These are phyloP conservation scores for Myoxocephalus aenaeus DNA, from an alignment of 2,797 vertebrate genomes.

Conservation along the genomic window DNA sequence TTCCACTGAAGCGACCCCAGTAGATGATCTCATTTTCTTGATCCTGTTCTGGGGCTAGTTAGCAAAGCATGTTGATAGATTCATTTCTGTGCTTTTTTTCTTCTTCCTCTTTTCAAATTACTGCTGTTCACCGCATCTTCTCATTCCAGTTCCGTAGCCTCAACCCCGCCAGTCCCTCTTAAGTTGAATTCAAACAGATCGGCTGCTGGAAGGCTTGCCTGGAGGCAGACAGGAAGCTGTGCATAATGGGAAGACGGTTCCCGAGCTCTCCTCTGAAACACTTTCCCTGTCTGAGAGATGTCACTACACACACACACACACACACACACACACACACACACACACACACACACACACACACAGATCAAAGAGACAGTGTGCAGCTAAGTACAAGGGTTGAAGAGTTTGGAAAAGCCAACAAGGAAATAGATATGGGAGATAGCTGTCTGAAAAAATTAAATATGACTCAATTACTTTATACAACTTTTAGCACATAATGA, in stretches of 20 bases:
- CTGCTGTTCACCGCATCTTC: slow-evolving; percentile 17
- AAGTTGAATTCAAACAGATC: slow-evolving; percentile 57
- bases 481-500: slow-evolving; percentile 18
- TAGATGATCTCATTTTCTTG: slow-evolving; percentile 19
- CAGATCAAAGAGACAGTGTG: slow-evolving; percentile 48
- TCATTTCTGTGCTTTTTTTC: slow-evolving; percentile 19
- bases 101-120: slow-evolving; percentile 13
- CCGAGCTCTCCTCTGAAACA: slow-evolving; percentile 54
- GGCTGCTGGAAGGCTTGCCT: slow-evolving; percentile 60
- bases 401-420: slow-evolving; percentile 34
- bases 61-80: slow-evolving; percentile 25
- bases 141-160: slow-evolving; percentile 19
- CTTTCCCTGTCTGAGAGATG: slow-evolving; percentile 52
- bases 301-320: slow-evolving; percentile 7
- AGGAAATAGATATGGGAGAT: slow-evolving; percentile 25
- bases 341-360: slow-evolving; percentile 18
- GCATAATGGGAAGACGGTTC: slow-evolving; percentile 54
- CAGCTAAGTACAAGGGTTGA: slow-evolving; percentile 38
- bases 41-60: slow-evolving; percentile 28
- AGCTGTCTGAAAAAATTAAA: slow-evolving; percentile 7
- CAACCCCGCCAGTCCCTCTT: slow-evolving; percentile 39
- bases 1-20: slow-evolving; percentile 17
- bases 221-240: slow-evolving; percentile 68
- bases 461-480: neutral
- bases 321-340: slow-evolving; percentile 22